phyloP scores from a whole-genome alignment of 2,113 vertebrate species.

The Nerophis ophidion region DNA sequence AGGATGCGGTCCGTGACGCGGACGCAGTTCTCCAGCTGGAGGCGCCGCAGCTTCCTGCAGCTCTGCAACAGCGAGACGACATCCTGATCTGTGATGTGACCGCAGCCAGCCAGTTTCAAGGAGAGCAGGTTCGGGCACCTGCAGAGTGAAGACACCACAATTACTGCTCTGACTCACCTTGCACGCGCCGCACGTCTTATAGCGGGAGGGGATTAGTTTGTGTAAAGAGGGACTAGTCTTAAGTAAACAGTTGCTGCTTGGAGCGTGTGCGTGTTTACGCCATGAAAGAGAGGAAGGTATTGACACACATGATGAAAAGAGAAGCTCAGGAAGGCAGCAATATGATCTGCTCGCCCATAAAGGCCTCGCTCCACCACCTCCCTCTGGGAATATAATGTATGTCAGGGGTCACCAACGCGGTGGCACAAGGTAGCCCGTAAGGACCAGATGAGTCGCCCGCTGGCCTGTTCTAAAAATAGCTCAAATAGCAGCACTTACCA shows the following conservation, averaged over 20 bases:
- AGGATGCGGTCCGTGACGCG: constrained; percentile 79
- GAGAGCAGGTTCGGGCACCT: constrained; percentile 86
- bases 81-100: constrained; percentile 81
- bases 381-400: constrained; percentile 12
- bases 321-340: constrained; percentile 10
- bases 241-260: constrained; percentile 24
- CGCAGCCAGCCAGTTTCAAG: constrained; percentile 84
- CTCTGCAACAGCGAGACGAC: constrained; percentile 68
- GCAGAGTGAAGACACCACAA: constrained; percentile 17
- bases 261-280: constrained; percentile 15
- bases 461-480: too few species aligned
- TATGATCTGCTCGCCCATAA: constrained; percentile 20
- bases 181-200: constrained; percentile 5
- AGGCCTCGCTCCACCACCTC: constrained; percentile 9
- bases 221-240: constrained; percentile 24
- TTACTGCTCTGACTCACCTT: constrained; percentile 11
- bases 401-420: too few species aligned
- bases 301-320: constrained; percentile 24
- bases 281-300: constrained; percentile 6
- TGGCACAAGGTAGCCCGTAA: too few species aligned
- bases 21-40: constrained; percentile 87
- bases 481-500: too few species aligned
- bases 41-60: constrained; percentile 74
- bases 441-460: too few species aligned
- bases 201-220: constrained; percentile 27